Conservation (phyloP, 2,797 vertebrate genomes). For the Enteromius afrohamiltoni region DNA sequence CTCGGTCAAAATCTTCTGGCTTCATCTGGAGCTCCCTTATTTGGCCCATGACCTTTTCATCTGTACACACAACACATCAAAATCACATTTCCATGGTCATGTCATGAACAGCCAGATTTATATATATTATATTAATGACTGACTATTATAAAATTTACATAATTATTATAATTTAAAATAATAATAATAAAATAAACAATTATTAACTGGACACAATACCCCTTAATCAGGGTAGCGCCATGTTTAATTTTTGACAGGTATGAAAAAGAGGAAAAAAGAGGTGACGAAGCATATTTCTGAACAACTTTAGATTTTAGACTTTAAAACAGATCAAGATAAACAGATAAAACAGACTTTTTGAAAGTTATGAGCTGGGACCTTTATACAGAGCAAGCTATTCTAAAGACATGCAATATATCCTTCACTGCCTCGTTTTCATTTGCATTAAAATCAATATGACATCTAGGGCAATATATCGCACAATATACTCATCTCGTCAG, state of each 20-base stretch:
- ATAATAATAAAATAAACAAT: not conserved
- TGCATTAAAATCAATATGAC: not conserved
- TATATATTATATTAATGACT: not conserved
- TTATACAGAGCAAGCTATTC: not conserved
- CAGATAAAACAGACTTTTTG: not conserved
- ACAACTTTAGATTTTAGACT: not conserved
- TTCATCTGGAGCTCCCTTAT: conserved; percentile 93
- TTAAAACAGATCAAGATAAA: no score
- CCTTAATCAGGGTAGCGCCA: not conserved
- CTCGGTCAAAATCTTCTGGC: conserved; percentile 96
- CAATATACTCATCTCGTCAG: no score
- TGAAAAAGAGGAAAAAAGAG: not conserved
- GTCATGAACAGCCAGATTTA: not conserved
- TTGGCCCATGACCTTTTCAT: conserved; percentile 91
- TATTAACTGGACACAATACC: not conserved
- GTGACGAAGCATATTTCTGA: not conserved
- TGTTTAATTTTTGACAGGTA: not conserved
- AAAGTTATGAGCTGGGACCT: not conserved
- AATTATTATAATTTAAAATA: not conserved
- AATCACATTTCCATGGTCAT: not conserved
- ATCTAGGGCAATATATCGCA: no score
- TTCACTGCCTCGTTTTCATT: not conserved
- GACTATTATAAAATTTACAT: not conserved
- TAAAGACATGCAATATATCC: not conserved
- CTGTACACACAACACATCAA: conserved; percentile 68